phyloP scores from a whole-genome alignment of 2,888 invertebrate genomes.

The Apantesis nais region DNA sequence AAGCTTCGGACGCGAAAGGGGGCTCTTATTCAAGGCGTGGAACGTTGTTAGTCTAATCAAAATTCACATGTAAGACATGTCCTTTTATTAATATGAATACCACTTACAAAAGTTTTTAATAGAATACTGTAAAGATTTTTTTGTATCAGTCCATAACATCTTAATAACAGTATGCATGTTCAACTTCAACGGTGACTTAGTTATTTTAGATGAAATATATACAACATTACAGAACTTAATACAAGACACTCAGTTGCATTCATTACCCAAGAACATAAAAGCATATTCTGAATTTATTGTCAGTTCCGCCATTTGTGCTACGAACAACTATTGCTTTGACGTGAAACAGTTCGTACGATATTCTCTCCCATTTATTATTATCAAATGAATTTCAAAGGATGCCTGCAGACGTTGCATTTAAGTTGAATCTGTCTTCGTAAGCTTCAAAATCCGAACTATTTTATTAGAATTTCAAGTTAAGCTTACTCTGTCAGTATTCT shows the following conservation, averaged over 20 bases:
- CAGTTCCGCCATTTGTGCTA: conserved; percentile 2
- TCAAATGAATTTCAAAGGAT: conserved; percentile 11
- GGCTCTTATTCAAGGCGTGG: no score
- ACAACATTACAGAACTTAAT: not conserved
- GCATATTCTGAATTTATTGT: not conserved
- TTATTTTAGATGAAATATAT: not conserved
- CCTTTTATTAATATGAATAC: no score
- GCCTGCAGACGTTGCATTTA: conserved; percentile 13
- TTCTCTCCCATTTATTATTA: conserved; percentile 10
- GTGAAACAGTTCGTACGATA: conserved; percentile 10
- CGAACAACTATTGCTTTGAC: not conserved
- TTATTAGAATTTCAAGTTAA: conserved; percentile 8
- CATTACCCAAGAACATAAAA: not conserved
- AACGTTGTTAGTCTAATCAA: no score
- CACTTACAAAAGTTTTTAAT: not conserved
- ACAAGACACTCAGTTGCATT: not conserved
- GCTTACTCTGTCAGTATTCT: not conserved
- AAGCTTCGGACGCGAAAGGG: no score
- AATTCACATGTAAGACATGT: no score
- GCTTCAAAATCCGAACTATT: conserved; percentile 6
- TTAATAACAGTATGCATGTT: no score
- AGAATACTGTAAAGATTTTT: no score
- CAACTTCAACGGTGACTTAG: no score
- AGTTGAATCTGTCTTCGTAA: conserved; percentile 2
- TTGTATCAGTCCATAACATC: no score